These are phyloP conservation scores for Caiman crocodilus DNA, from an alignment of 2,797 vertebrate species.

Conservation along the genomic window DNA sequence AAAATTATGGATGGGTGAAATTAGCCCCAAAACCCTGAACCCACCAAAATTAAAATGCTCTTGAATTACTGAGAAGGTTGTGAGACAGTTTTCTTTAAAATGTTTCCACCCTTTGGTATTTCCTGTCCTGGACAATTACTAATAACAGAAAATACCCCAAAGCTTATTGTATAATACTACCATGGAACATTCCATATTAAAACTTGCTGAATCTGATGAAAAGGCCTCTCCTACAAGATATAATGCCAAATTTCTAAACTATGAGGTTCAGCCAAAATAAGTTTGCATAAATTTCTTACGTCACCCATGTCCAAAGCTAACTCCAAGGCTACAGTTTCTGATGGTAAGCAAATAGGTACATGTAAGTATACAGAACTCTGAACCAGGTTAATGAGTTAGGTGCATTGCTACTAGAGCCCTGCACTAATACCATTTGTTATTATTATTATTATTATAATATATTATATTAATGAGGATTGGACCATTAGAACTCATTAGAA, in stretches of 20 bases:
- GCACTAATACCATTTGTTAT: not conserved
- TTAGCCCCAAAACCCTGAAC: not conserved
- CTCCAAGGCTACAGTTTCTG: not conserved
- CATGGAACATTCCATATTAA: not conserved
- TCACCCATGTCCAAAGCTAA: not conserved
- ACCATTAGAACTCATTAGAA: too few species aligned
- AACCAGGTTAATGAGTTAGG: fast-evolving
- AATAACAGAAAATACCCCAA: conserved; percentile 15
- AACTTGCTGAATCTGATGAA: not conserved
- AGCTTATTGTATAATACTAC: conserved; percentile 8
- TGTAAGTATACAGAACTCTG: not conserved
- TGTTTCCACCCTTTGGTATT: not conserved
- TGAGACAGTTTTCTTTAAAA: not conserved
- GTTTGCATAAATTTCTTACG: not conserved
- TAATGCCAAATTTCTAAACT: not conserved
- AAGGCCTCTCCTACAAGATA: not conserved
- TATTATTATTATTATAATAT: too few species aligned
- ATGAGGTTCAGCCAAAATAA: not conserved
- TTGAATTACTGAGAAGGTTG: not conserved
- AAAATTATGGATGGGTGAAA: not conserved
- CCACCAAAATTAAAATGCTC: not conserved
- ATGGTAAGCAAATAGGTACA: not conserved
- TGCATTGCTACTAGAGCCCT: not conserved
- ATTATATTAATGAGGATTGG: too few species aligned
- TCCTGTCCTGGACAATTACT: not conserved